Evolutionary conservation across 2,888 invertebrate species (phyloP), one percentile per base, ranked within the genome.

Genomic region (Marronus borbonicus): DNA sequence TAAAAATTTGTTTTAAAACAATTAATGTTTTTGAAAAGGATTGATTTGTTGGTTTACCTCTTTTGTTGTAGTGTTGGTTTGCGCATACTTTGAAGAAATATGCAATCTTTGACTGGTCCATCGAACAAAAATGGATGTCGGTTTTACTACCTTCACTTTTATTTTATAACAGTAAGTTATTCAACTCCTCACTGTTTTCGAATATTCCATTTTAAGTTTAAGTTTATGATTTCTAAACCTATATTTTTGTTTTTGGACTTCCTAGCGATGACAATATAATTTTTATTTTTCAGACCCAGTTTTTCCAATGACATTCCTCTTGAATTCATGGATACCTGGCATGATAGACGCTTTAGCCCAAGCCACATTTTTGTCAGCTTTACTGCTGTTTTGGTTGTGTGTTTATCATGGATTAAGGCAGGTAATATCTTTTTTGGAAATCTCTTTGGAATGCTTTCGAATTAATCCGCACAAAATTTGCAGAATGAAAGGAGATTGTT

Each of bases 81-180:
- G 95, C 96, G 52, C 96, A 97, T 88, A 93, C 95, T 0, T 90
- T 99, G 82, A 91, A 97, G 83, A 96, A 95, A 86, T 98, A 96
- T 89, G 93, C 95, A 0, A 91, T 96, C 62, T 92, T 94, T 83
- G 97, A 98, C 88, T 99, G 98, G 98, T 97, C 98, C 0, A 97
- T 98, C 84, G 99, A 99, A 88, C 98, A 99, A 87, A 97, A 96
- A 88, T 99, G 98, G 98, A 93, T 98, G 88, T 95, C 97, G 0
- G 89, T 96, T 55, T 90, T 98, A 76, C 89, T 98, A 83, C 97
- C 98, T 0, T 89, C 97, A 31, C 90, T 98, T 12, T 90, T 98
- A 81, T 92, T 98, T 20, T 98, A 97, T 86, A 95, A 99, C 88
- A 97, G 98, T 98, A 90, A 92, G 93, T 90, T 78, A 8, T 44